A percentile compares a stretch with the other conserved stretches of the same genome.
phyloP scores from a whole-genome alignment of 2,888 invertebrate species.

The Ophonus ardosiacus region DNA sequence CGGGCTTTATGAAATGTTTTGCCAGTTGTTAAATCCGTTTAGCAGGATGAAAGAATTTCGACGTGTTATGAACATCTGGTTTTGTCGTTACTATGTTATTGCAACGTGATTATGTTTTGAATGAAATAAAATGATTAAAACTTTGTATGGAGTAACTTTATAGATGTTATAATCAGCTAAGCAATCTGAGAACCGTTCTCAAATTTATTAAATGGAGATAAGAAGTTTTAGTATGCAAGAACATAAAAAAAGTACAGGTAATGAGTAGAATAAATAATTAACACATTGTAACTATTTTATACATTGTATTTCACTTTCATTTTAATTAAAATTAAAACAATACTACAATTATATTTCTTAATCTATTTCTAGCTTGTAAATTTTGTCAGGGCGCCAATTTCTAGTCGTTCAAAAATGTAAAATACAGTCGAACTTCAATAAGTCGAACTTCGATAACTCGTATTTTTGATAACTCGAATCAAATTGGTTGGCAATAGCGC shows the following conservation, averaged over 20 bases:
- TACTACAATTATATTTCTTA: background rate
- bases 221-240: background rate
- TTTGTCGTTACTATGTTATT: background rate
- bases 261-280: background rate
- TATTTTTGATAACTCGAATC: too few relatives aligned
- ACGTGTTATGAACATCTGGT: conserved; percentile 10
- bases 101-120: background rate
- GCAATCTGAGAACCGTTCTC: background rate
- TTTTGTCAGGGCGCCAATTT: too few relatives aligned
- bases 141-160: background rate
- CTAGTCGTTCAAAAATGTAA: too few relatives aligned
- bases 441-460: too few relatives aligned
- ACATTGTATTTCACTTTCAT: background rate
- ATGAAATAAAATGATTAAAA: background rate
- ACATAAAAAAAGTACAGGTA: background rate
- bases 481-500: too few relatives aligned
- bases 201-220: background rate
- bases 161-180: background rate
- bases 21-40: conserved; percentile 41
- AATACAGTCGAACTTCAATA: too few relatives aligned
- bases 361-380: background rate
- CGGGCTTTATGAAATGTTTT: background rate
- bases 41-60: conserved; percentile 30
- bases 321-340: background rate
- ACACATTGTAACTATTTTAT: background rate